Evolutionary conservation across 2,113 vertebrate genomes (phyloP).

Genomic region (Athene cunicularia): DNA sequence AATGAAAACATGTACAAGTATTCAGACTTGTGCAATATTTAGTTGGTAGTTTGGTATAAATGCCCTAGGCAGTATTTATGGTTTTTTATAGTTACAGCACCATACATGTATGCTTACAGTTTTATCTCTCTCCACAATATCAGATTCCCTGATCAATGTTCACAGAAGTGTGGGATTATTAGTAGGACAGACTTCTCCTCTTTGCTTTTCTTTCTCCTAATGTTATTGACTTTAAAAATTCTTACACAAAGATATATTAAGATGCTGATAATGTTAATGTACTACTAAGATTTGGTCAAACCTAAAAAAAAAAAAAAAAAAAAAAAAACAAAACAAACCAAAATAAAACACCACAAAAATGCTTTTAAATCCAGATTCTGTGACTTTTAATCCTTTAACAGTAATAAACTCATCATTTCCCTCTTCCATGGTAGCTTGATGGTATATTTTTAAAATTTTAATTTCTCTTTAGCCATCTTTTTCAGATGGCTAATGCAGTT

Average conservation of each 20-base stretch:
- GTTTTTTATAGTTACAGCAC: background rate
- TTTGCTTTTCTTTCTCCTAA: background rate
- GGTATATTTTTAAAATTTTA: background rate
- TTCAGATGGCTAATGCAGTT: background rate
- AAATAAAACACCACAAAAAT: too few relatives aligned
- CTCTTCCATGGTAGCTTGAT: background rate
- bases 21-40: background rate
- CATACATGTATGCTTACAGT: background rate
- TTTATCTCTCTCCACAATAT: background rate
- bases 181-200: background rate
- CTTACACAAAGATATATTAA: background rate
- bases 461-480: background rate
- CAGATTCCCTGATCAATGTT: background rate
- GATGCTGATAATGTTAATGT: background rate
- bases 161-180: background rate
- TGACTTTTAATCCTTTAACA: background rate
- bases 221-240: background rate
- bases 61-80: background rate
- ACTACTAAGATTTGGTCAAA: background rate
- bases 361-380: background rate
- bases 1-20: background rate
- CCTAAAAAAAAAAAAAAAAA: background rate
- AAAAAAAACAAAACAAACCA: too few relatives aligned
- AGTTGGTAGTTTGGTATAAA: background rate
- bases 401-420: background rate